These are phyloP conservation scores for Lathamus discolor DNA, from an alignment of 2,113 vertebrate species.

Conservation along the genomic window DNA sequence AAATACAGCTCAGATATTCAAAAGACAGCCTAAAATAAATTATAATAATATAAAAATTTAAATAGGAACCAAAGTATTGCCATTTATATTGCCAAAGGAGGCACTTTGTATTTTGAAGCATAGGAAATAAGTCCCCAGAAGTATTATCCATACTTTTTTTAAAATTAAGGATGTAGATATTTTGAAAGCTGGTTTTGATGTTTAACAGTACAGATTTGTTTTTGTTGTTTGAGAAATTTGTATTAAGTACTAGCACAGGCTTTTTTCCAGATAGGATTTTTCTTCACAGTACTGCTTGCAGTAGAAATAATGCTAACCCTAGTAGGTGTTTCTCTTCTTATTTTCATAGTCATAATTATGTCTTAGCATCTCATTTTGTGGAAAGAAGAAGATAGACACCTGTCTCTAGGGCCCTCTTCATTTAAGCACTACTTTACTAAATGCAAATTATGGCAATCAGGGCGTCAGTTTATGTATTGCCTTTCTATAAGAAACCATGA, in stretches of 20 bases:
- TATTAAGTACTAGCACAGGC: constrained; percentile 56
- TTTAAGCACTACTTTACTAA: constrained; percentile 65
- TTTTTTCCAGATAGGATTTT: constrained; percentile 40
- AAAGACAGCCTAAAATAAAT: constrained; percentile 66
- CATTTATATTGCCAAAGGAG: constrained; percentile 77
- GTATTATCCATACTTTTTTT: constrained; percentile 68
- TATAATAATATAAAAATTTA: constrained; percentile 57
- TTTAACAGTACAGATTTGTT: constrained; percentile 66
- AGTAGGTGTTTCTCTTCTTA: constrained; percentile 65
- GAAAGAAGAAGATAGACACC: constrained; percentile 63
- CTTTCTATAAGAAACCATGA: constrained; percentile 79
- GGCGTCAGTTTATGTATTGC: constrained; percentile 74
- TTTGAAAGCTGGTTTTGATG: constrained; percentile 69
- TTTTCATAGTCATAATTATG: constrained; percentile 69
- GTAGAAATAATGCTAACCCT: constrained; percentile 54
- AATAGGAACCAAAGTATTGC: constrained; percentile 76
- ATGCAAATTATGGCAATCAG: constrained; percentile 68
- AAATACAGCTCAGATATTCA: constrained; percentile 51
- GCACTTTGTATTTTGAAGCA: constrained; percentile 71
- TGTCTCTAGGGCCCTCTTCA: constrained; percentile 56
- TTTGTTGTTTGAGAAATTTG: constrained; percentile 67
- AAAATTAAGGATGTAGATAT: constrained; percentile 74
- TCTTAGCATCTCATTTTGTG: constrained; percentile 82
- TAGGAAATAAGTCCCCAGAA: constrained; percentile 65
- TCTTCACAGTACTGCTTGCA: constrained; percentile 69